Conservation (phyloP, 2,113 vertebrate genomes). For the Oncorhynchus mykiss region DNA sequence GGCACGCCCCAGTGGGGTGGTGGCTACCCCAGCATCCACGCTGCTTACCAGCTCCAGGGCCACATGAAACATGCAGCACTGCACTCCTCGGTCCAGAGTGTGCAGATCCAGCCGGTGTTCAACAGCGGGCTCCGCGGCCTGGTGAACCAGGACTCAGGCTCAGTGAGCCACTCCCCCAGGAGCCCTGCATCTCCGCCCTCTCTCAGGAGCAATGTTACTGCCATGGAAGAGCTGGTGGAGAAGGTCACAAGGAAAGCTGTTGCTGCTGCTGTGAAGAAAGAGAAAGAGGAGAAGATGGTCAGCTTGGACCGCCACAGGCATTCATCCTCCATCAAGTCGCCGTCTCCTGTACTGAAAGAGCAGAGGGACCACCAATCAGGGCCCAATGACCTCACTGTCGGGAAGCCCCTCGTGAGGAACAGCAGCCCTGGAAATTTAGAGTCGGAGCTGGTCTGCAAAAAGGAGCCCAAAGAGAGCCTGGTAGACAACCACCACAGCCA, state of each 20-base stretch:
- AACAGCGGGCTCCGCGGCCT: constrained; percentile 74
- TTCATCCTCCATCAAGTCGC: constrained; percentile 72
- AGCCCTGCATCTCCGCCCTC: constrained; percentile 87
- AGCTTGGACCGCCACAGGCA: constrained; percentile 64
- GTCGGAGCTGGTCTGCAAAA: constrained; percentile 79
- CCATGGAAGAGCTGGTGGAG: constrained; percentile 98
- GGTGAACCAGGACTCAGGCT: constrained; percentile 77
- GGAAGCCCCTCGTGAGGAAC: constrained; percentile 74
- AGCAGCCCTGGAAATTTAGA: constrained; percentile 72
- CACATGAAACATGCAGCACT: constrained; percentile 80
- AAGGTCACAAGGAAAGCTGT: constrained; percentile 95
- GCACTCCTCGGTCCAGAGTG: constrained; percentile 77
- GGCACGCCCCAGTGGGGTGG: constrained; percentile 97
- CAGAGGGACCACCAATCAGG: constrained; percentile 81
- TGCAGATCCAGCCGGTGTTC: constrained; percentile 89
- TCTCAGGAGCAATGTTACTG: constrained; percentile 94
- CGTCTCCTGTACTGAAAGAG: constrained; percentile 85
- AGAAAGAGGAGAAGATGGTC: constrained; percentile 81
- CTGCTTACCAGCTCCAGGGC: constrained; percentile 95
- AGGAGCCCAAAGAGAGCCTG: constrained; percentile 82
- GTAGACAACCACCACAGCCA: constrained; percentile 73
- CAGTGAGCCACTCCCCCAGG: constrained; percentile 85
- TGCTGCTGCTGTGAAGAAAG: constrained; percentile 75
- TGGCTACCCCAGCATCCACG: constrained; percentile 97
- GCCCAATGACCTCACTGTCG: constrained; percentile 75